Evolutionary conservation across 2,797 vertebrate genomes (phyloP), one percentile per base, ranked within the genome.

Genomic region (Malacoraja senta): DNA sequence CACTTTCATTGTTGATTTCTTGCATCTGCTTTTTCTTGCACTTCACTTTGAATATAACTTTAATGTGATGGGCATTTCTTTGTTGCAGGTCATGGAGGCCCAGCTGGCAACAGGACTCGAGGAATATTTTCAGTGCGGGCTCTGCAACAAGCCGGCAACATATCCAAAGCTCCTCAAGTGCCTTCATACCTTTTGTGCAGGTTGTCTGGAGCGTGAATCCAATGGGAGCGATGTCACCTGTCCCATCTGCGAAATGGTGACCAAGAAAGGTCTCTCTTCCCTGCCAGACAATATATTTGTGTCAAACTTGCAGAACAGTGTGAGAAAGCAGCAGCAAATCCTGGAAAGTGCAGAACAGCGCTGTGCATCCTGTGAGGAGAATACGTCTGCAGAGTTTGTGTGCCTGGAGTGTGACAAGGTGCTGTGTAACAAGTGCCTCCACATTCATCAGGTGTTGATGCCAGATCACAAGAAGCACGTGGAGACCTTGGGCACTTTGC

Each of bases 151-250:
- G 4, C 90, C 68, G 9, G 24, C 9, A 26, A 76, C 71, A 1
- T 76, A 12, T 26, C 90, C 90, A 3, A 92, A 92, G 29, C 65
- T 92, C 13, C 90, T 92, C 10, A 4, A 0, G 19, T 92, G 90
- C 8, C 90, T 92, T 53, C 90, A 92, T 26, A 92, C 71, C 71
- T 92, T 92, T 24, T 92, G 90, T 58, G 90, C 44, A 92, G 71
- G 44, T 44, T 92, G 90, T 29, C 7, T 92, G 3, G 35, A 76
- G 90, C 21, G 26, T 8, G 72, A 74, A n/a, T 76, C 1, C 29
- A 15, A 58, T 10, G 24, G 19, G 24, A 44, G 29, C 53, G 1
- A 71, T 17, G 7, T 92, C 44, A 92, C 26, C 2, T 92, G 90
- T 76, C 90, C 90, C 90, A 76, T 29, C 13, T 92, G 90, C 58